A percentile compares a stretch with the other conserved stretches of the same genome.
Evolutionary conservation across 2,113 vertebrate genomes (phyloP).

Genomic region (Thymallus thymallus): DNA sequence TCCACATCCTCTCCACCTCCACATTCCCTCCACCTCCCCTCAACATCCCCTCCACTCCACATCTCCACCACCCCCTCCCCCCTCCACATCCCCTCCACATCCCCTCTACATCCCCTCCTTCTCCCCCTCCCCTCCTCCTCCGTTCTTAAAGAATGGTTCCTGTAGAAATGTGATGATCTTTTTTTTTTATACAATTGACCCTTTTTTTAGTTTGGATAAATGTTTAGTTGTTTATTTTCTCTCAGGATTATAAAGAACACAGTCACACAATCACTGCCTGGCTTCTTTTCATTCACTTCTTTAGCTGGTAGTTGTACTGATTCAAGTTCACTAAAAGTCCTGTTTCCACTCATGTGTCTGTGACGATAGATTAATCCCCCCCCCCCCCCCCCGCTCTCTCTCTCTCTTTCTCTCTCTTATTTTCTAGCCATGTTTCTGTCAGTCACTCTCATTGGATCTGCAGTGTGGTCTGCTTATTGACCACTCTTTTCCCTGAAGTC

Average conservation of each 20-base stretch:
- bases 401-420: background rate
- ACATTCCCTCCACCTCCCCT: too few relatives aligned
- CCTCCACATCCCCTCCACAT: too few relatives aligned
- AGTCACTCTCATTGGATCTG: background rate
- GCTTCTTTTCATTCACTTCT: background rate
- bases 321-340: background rate
- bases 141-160: background rate
- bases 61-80: too few relatives aligned
- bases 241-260: background rate
- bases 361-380: too few relatives aligned
- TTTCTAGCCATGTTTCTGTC: background rate
- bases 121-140: background rate
- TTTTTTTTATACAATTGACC: background rate
- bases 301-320: background rate
- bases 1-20: too few relatives aligned
- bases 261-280: background rate
- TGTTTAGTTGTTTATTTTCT: background rate
- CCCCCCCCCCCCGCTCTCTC: background rate
- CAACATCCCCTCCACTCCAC: fast-evolving
- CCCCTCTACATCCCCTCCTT: too few relatives aligned
- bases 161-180: background rate
- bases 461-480: background rate
- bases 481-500: too few relatives aligned
- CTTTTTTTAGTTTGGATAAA: background rate
- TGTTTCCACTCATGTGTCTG: background rate